Evolutionary conservation across 2,888 invertebrate species (phyloP).

Genomic region (Chrysina gloriosa): DNA sequence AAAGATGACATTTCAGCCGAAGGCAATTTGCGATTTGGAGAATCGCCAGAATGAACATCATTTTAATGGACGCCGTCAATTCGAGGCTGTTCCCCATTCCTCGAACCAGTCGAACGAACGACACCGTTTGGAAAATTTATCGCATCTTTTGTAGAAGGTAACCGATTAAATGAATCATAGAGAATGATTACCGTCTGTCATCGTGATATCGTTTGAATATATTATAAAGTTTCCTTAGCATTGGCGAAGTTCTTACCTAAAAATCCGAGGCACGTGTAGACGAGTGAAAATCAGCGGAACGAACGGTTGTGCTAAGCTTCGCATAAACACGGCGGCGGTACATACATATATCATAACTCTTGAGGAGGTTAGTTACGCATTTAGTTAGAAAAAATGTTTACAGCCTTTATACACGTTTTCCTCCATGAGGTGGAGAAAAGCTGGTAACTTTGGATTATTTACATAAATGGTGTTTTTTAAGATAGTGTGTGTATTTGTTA

Average conservation of each 20-base stretch:
- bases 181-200: conserved; percentile 25
- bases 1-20: neutral
- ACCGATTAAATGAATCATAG: conserved; percentile 19
- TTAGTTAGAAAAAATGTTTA: no score
- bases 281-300: neutral
- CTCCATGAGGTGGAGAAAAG: no score
- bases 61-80: conserved; percentile 11
- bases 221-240: conserved; percentile 3
- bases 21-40: conserved; percentile 9
- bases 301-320: neutral
- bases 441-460: no score
- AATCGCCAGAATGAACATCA: conserved; percentile 8
- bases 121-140: conserved; percentile 23
- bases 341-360: no score
- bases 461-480: no score
- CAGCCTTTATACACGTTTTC: no score
- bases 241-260: neutral
- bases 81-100: neutral
- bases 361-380: no score
- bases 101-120: neutral
- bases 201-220: conserved; percentile 19
- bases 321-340: no score
- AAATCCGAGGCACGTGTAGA: neutral
- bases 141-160: conserved; percentile 14
- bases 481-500: no score